A percentile compares a stretch with the other conserved stretches of the same genome.
Conservation (phyloP, 2,113 vertebrate genomes). For the Siphamia tubifer region DNA sequence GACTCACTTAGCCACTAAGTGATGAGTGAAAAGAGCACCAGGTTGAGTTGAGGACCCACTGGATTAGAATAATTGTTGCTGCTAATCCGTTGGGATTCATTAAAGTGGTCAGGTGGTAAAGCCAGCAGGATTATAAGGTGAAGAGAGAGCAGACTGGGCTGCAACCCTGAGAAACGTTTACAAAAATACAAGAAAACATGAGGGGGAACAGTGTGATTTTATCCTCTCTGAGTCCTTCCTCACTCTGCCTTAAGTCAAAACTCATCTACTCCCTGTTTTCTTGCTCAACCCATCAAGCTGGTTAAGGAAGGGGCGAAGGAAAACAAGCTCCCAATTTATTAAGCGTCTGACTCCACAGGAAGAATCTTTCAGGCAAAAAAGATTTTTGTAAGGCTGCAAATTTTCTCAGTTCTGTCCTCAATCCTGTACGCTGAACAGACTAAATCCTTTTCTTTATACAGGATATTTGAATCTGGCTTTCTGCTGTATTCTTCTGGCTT, state of each 20-base stretch:
- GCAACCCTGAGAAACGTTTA: background rate
- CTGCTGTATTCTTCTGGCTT: conserved; percentile 21
- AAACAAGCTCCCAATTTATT: conserved; percentile 24
- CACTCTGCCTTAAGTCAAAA: conserved; percentile 16
- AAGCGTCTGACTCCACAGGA: conserved; percentile 39
- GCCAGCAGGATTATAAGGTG: conserved; percentile 13
- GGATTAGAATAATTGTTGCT: conserved; percentile 19
- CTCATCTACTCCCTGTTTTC: conserved; percentile 21
- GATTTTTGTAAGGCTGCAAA: conserved; percentile 34
- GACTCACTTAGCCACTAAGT: background rate
- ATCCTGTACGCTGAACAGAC: conserved; percentile 35
- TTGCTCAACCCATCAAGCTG: conserved; percentile 29
- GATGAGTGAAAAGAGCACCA: conserved; percentile 6
- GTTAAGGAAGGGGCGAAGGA: background rate
- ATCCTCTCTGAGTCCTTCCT: conserved; percentile 8
- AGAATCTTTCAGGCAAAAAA: conserved; percentile 39
- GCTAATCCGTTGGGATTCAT: conserved; percentile 50
- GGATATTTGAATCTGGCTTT: conserved; percentile 23
- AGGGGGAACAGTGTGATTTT: conserved; percentile 12
- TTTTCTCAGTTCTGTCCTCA: conserved; percentile 44
- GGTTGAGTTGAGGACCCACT: background rate
- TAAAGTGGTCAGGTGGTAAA: conserved; percentile 20
- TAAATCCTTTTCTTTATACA: conserved; percentile 36
- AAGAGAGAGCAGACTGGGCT: background rate
- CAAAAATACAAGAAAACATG: conserved; percentile 4